Percentiles rank a stretch among this genome's conserved stretches.
Evolutionary conservation across 2,888 invertebrate species (phyloP).

Genomic region (Rhabditoides inermis): DNA sequence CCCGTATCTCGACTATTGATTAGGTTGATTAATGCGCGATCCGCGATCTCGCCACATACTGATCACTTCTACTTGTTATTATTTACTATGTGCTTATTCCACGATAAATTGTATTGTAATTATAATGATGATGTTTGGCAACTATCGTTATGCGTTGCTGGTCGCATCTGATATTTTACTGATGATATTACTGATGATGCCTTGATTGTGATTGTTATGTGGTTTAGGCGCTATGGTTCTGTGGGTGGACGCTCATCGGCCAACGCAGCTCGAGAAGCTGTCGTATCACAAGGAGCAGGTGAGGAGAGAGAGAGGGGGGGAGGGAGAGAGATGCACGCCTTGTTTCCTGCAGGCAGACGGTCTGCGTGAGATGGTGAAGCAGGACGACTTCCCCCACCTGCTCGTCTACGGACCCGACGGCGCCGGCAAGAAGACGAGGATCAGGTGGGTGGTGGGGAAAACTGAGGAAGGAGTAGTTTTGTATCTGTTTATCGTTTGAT

Average conservation of each 20-base stretch:
- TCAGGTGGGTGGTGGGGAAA: constrained; percentile 68
- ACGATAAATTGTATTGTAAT: too few species aligned
- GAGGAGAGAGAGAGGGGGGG: too few species aligned
- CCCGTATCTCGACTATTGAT: too few species aligned
- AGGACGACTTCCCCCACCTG: constrained; percentile 93
- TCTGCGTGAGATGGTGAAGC: constrained; percentile 60
- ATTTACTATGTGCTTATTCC: too few species aligned
- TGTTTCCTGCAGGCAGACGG: constrained; percentile 8
- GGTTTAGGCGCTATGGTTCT: constrained; percentile 34
- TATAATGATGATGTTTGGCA: too few species aligned
- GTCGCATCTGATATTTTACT: too few species aligned
- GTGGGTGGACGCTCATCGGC: constrained; percentile 50
- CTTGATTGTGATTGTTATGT: not conserved
- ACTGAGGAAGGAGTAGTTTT: not conserved
- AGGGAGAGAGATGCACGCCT: too few species aligned
- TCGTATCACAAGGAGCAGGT: constrained; percentile 33
- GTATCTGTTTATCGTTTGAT: not conserved
- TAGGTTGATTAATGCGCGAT: too few species aligned
- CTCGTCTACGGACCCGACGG: constrained; percentile 92
- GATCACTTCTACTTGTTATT: too few species aligned
- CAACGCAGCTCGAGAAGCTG: constrained; percentile 31
- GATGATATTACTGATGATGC: not conserved
- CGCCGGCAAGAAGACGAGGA: constrained; percentile 88
- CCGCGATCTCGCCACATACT: too few species aligned
- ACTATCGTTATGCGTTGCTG: too few species aligned